Conservation (phyloP, 2,113 vertebrate species). For the Labrus mixtus region DNA sequence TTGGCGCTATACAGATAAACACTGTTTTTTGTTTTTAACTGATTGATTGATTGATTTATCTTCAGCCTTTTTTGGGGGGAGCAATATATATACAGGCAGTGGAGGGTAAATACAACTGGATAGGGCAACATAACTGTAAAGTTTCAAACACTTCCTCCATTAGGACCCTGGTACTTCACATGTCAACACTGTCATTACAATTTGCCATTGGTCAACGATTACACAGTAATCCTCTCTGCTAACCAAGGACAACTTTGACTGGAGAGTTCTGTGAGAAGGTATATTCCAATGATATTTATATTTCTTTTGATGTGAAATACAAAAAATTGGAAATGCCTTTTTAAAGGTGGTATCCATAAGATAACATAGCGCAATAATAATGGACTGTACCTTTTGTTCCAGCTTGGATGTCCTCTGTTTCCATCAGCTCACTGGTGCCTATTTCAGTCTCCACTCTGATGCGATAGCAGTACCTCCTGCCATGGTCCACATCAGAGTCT, state of each 20-base stretch:
- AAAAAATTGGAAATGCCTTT: too few species aligned
- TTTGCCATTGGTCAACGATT: background rate
- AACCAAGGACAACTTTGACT: background rate
- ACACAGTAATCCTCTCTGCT: background rate
- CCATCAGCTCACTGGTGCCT: constrained; percentile 86
- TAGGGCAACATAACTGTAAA: too few species aligned
- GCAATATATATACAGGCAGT: too few species aligned
- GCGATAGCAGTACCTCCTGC: constrained; percentile 89
- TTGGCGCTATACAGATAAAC: too few species aligned
- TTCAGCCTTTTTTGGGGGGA: too few species aligned
- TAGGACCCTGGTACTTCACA: background rate
- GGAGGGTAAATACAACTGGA: too few species aligned
- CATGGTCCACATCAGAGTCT: constrained; percentile 86
- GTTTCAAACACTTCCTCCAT: too few species aligned
- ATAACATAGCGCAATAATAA: background rate
- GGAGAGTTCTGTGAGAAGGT: background rate
- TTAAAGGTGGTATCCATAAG: too few species aligned
- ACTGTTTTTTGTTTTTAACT: too few species aligned
- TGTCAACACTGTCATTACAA: background rate
- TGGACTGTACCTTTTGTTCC: constrained; percentile 86
- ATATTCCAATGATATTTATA: too few species aligned
- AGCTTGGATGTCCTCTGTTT: constrained; percentile 89
- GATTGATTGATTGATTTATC: too few species aligned
- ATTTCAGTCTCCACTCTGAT: constrained; percentile 87
- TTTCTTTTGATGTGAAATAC: too few species aligned